A percentile compares a stretch with the other conserved stretches of the same genome.
Evolutionary conservation across 2,797 vertebrate genomes (phyloP).

Genomic region (Hemitrygon akajei): DNA sequence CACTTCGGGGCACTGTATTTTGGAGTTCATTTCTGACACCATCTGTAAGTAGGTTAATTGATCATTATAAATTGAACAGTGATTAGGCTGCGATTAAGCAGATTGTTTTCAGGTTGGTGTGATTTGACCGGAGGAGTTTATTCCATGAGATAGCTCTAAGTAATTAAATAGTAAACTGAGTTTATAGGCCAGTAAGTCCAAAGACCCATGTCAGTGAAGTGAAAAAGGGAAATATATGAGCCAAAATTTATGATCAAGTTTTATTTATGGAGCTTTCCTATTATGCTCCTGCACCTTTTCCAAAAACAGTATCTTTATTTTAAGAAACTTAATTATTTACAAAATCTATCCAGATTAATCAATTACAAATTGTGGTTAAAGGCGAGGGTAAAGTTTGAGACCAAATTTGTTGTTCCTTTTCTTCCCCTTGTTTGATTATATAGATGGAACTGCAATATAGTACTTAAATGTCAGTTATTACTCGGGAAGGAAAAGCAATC

Average conservation of each 20-base stretch:
- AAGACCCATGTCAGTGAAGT: neutral
- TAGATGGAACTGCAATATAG: neutral
- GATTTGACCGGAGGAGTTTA: too few species aligned
- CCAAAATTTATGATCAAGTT: neutral
- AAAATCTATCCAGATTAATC: neutral
- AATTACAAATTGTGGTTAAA: neutral
- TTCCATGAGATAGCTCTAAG: too few species aligned
- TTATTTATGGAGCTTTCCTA: neutral
- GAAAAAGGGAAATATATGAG: too few species aligned
- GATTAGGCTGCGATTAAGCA: too few species aligned
- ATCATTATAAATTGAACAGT: too few species aligned
- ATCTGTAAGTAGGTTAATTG: too few species aligned
- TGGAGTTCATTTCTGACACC: too few species aligned
- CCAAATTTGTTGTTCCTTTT: neutral
- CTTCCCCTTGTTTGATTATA: neutral
- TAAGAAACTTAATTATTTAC: neutral
- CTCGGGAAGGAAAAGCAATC: too few species aligned
- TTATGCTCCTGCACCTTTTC: neutral
- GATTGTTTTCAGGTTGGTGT: too few species aligned
- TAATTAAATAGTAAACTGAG: neutral
- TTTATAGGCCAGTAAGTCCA: neutral
- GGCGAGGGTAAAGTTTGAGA: neutral
- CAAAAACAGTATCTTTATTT: neutral
- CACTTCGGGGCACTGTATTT: too few species aligned
- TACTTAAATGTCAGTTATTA: neutral